Evolutionary conservation across 2,113 vertebrate species (phyloP).

Genomic region (Dunckerocampus dactyliophorus): DNA sequence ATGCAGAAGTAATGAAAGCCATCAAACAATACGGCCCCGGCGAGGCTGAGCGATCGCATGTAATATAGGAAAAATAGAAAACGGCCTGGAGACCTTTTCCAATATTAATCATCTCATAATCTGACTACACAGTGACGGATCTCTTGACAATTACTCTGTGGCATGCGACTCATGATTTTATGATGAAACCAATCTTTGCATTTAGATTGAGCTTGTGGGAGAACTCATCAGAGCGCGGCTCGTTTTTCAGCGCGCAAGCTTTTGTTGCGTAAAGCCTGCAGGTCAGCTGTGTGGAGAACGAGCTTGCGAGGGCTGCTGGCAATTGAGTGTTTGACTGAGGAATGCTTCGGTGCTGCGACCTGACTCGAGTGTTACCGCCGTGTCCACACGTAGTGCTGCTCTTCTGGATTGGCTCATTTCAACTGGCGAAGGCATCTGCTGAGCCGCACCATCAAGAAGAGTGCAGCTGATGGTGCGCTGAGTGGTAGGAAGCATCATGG

Average conservation of each 20-base stretch:
- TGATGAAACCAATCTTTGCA: conserved; percentile 33
- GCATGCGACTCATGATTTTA: conserved; percentile 31
- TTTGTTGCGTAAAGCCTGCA: conserved; percentile 9
- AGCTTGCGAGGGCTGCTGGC: conserved; percentile 12
- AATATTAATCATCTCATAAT: conserved; percentile 60
- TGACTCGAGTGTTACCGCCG: too few species aligned
- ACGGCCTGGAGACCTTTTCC: conserved; percentile 37
- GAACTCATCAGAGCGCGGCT: conserved; percentile 8
- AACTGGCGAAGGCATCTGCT: neutral
- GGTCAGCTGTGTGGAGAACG: conserved; percentile 31
- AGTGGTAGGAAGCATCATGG: neutral
- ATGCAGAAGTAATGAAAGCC: conserved; percentile 37
- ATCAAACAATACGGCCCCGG: conserved; percentile 33
- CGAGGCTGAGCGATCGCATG: conserved; percentile 17
- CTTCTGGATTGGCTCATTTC: neutral
- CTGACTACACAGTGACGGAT: conserved; percentile 40
- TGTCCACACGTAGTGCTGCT: neutral
- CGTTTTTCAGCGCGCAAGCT: conserved; percentile 16
- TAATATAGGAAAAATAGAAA: conserved; percentile 31
- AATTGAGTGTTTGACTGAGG: conserved; percentile 9
- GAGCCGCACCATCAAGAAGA: neutral
- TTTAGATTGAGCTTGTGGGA: conserved; percentile 38
- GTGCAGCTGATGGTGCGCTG: neutral
- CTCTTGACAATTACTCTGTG: conserved; percentile 44
- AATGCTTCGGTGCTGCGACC: too few species aligned